phyloP scores from a whole-genome alignment of 2,888 invertebrate species.

The Callimorpha dominula region DNA sequence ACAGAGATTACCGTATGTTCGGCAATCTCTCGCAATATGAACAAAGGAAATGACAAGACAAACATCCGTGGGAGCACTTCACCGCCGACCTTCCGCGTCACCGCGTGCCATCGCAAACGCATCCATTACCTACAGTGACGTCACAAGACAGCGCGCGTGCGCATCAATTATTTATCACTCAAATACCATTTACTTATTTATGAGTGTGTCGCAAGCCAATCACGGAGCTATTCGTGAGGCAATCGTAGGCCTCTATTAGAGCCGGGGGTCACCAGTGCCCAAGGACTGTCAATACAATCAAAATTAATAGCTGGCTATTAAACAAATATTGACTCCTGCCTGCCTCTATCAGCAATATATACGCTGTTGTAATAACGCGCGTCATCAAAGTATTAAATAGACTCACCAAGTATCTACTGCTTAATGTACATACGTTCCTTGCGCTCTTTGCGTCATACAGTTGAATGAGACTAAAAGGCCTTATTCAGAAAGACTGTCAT shows the following conservation, averaged over 20 bases:
- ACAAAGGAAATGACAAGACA: background rate
- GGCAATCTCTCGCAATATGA: background rate
- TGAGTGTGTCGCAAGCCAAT: slow-evolving; percentile 15
- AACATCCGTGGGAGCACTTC: background rate
- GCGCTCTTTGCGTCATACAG: too few relatives aligned
- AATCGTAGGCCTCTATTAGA: background rate
- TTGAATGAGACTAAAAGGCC: too few relatives aligned
- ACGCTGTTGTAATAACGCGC: background rate
- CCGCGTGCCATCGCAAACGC: background rate
- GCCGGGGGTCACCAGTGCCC: background rate
- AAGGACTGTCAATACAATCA: slow-evolving; percentile 13
- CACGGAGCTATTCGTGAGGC: slow-evolving; percentile 5
- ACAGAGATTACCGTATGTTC: background rate
- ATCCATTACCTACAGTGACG: slow-evolving; percentile 1
- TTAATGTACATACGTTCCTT: too few relatives aligned
- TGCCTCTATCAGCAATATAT: background rate
- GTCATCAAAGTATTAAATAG: background rate
- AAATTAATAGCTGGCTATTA: slow-evolving; percentile 10
- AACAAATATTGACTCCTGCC: slow-evolving; percentile 7
- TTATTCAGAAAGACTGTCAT: too few relatives aligned
- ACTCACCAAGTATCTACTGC: too few relatives aligned
- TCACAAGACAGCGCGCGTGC: background rate
- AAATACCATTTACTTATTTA: slow-evolving; percentile 1
- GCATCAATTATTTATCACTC: background rate
- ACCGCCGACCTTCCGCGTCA: background rate